phyloP scores from a whole-genome alignment of 2,797 vertebrate genomes.

The Sebastes trivittatus region DNA sequence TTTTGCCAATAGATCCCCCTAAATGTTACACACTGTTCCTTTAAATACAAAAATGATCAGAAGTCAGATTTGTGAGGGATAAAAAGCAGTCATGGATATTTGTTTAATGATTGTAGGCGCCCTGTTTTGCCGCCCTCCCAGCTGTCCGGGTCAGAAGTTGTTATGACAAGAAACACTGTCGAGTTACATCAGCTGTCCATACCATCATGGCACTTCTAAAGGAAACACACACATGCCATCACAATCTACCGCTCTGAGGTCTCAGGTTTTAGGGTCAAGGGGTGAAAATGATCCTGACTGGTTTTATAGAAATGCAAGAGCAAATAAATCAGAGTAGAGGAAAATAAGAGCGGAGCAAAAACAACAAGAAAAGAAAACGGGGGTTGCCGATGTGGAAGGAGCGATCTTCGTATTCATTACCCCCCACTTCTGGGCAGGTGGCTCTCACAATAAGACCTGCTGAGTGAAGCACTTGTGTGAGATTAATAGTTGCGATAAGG shows the following conservation, averaged over 20 bases:
- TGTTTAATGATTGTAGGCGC: slow-evolving; percentile 22
- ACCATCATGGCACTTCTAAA: background rate
- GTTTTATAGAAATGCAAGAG: background rate
- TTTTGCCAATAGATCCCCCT: background rate
- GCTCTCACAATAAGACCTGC: slow-evolving; percentile 78
- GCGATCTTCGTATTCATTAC: slow-evolving; percentile 40
- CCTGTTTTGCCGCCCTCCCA: slow-evolving; percentile 5
- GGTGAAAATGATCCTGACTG: slow-evolving; percentile 3
- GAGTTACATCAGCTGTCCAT: slow-evolving; percentile 44
- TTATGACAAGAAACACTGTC: slow-evolving; percentile 54
- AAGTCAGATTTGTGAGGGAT: background rate
- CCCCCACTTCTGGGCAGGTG: slow-evolving; percentile 71
- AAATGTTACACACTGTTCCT: background rate
- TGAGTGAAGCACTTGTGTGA: slow-evolving; percentile 81
- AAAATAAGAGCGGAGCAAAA: background rate
- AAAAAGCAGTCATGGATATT: background rate
- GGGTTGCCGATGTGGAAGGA: slow-evolving; percentile 8
- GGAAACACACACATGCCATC: slow-evolving; percentile 15
- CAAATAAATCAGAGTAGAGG: background rate
- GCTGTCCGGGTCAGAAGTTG: slow-evolving; percentile 17
- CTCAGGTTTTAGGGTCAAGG: slow-evolving; percentile 5
- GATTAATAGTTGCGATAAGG: slow-evolving; percentile 81
- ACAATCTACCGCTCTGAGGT: background rate
- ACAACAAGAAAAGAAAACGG: background rate
- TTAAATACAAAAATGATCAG: background rate